Base-by-base conservation (phyloP, 2,113 vertebrate species). In the Oryzias melastigma region DNA sequence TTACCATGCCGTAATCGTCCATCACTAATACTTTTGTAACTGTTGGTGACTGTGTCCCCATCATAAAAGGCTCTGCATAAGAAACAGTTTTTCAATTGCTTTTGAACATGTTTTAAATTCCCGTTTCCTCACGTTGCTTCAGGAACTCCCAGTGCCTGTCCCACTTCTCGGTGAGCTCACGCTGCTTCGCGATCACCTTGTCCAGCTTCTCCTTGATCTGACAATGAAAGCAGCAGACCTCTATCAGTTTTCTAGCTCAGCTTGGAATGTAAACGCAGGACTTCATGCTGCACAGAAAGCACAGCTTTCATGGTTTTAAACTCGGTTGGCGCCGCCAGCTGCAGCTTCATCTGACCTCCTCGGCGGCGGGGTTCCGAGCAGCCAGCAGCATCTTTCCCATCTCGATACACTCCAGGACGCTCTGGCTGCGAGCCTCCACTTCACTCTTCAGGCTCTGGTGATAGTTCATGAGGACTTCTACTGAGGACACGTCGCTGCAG, bases 391-490 rank as follows among this genome's bases (percentile, higher is more conserved):
- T 93, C 81, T 94, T 96, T 52, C 96, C 96, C 87, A 96, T 90
- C 70, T 98, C 96, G 40, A 96, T 91, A 58, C 95, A 98, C 77
- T 95, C 82, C 1, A 92, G 35, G 4, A 92, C 69, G 78, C 87
- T 94, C 10, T 89, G 91, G 67, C 67, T 88, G 1, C 94, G 90
- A 0, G 95, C 92, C 35, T 98, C 96, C 5, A 97, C 92, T 83
- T 98, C 96, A 0, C 88, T 95, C 89, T 96, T 95, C 71, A 98
- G 91, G 52, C 92, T 91, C 55, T 98, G 96, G 91, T 98, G 96
- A 80, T 96, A 95, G 61, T 94, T 98, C 94, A 98, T 97, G 81
- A 97, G 90, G 68, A 97, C 93, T 82, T 98, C 96, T 54, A 98
- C 96, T 0, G 95, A 95, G 2, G 95, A 98, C 52, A 97, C 95